These are phyloP conservation scores for Meteorus colon DNA, from an alignment of 2,888 invertebrate species.

Conservation along the genomic window DNA sequence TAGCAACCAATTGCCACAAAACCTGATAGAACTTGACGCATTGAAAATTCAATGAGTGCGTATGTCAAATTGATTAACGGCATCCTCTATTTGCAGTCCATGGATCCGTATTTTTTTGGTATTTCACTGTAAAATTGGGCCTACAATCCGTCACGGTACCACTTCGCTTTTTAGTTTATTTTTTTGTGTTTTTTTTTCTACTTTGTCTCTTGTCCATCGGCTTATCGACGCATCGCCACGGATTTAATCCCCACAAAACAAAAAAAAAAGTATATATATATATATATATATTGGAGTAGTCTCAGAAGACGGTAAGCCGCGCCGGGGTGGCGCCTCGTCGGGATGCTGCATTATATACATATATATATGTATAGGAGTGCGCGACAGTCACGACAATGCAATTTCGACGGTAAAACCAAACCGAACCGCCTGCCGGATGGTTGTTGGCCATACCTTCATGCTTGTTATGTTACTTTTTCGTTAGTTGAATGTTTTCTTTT, in stretches of 20 bases:
- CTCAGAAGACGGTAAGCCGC: slow-evolving; percentile 60
- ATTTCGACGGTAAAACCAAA: slow-evolving; percentile 39
- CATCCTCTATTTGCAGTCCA: neutral
- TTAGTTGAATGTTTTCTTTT: neutral
- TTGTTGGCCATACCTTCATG: slow-evolving; percentile 2
- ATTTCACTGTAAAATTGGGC: neutral
- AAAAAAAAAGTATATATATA: slow-evolving; percentile 53
- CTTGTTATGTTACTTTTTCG: neutral
- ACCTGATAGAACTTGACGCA: neutral
- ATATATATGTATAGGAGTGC: slow-evolving; percentile 46
- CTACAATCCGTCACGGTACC: slow-evolving; percentile 5
- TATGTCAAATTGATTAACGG: slow-evolving; percentile 1
- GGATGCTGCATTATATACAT: slow-evolving; percentile 49
- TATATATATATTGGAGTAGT: slow-evolving; percentile 41
- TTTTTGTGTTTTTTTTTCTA: slow-evolving; percentile 67
- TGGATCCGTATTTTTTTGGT: neutral
- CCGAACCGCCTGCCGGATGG: slow-evolving; percentile 14
- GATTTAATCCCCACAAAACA: slow-evolving; percentile 68
- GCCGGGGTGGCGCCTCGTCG: slow-evolving; percentile 69
- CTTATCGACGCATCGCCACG: slow-evolving; percentile 70
- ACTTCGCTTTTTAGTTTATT: neutral
- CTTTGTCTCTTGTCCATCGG: slow-evolving; percentile 60
- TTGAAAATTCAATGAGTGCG: neutral
- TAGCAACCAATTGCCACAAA: neutral
- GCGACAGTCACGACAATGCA: slow-evolving; percentile 57